Percentiles rank a stretch among this genome's conserved stretches.
Evolutionary conservation across 2,797 vertebrate species (phyloP).

Genomic region (Crenichthys baileyi): DNA sequence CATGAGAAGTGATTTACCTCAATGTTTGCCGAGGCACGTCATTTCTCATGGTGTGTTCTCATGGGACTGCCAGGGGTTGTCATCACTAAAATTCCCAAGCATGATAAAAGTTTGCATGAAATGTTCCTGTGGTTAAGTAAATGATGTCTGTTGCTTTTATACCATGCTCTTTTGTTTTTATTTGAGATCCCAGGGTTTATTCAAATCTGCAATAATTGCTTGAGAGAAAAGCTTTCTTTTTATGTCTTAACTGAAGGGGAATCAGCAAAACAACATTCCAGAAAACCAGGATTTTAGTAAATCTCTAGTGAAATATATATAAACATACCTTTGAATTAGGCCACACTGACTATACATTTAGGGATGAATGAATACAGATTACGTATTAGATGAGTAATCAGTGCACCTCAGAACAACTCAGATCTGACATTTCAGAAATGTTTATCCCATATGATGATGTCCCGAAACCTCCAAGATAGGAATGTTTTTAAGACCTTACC

Average conservation of each 20-base stretch:
- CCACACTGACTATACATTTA: too few species aligned
- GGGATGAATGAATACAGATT: neutral
- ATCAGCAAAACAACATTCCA: neutral
- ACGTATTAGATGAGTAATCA: neutral
- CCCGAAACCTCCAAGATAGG: neutral
- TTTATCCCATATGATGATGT: neutral
- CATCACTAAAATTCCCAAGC: neutral
- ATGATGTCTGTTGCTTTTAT: neutral
- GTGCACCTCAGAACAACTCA: neutral
- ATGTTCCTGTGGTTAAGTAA: neutral
- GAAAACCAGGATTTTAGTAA: neutral
- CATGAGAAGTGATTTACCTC: neutral
- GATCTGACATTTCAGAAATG: neutral
- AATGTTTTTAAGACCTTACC: neutral
- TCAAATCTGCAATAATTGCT: neutral
- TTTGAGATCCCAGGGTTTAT: neutral
- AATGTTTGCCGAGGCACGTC: neutral
- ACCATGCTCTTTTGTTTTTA: neutral
- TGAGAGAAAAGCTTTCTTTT: neutral
- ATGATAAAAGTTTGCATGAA: neutral
- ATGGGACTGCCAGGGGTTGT: neutral
- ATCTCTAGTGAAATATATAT: neutral
- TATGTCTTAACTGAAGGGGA: neutral
- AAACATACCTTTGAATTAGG: neutral
- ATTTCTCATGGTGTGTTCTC: slow-evolving; percentile 3